Base-by-base conservation (phyloP, 2,888 invertebrate genomes). In the Choristoneura rosaceana region DNA sequence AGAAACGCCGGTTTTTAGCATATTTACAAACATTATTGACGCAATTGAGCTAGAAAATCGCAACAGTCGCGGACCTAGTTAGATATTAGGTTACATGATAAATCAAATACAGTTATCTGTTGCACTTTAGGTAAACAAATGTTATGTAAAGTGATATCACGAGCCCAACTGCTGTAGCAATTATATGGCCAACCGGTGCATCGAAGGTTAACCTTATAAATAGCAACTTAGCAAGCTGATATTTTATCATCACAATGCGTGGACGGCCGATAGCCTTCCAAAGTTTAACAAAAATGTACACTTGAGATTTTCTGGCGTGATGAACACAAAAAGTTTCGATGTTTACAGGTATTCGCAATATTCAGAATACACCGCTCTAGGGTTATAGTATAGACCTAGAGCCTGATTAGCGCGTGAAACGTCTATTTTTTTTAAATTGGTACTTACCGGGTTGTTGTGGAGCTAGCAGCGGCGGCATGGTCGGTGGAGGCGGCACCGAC, bases 401-500 rank as follows among this genome's bases (percentile, higher is more conserved):
- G 43, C 9, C 9, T 3, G 25, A 50, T n/a, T 52, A 15, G 3
- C 50, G 8, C 9, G 15, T 17, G 50, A 25, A 34, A 15, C n/a
- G 67, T 59, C 43, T 9, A 9, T 33, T 43, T 12, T 25, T 43
- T 10, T 4, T n/a, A 17, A 4, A 45, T 38, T 47, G n/a, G 43
- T 74, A 91, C 92, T 92, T 75, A 94, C 94, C 93, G 74, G 93
- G 92, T 81, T 91, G 90, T 81, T 89, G 94, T 66, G 86, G 94
- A 80, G 87, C 95, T 84, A 86, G 84, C 73, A 92, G 89, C 75
- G 94, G 95, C 70, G 94, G 94, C 89, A 94, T 92, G 47, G 92
- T 88, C 82, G 80, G 94, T 85, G 79, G 94, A 89, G 83, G 95
- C 90, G 85, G 96, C 90, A 95, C 96, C 60, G 96, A 95, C 63